Evolutionary conservation across 2,797 vertebrate genomes (phyloP).

Genomic region (Urophycis tenuis): DNA sequence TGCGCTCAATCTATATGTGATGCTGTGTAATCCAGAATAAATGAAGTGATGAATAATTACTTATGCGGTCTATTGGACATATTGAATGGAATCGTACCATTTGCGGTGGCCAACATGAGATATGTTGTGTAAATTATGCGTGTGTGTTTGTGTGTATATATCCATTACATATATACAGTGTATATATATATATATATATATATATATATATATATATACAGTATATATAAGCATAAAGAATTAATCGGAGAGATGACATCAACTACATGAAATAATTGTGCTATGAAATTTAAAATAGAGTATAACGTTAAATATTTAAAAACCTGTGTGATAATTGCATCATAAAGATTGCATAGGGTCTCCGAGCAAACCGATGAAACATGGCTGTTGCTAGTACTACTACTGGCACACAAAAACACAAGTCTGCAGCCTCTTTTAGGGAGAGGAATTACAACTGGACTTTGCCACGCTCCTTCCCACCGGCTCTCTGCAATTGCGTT

Average conservation of each 20-base stretch:
- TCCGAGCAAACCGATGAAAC: neutral
- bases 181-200: too few species aligned
- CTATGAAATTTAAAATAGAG: neutral
- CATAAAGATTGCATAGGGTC: neutral
- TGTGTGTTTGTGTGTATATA: too few species aligned
- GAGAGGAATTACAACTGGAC: neutral
- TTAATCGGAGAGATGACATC: neutral
- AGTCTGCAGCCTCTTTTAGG: neutral
- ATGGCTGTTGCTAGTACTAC: too few species aligned
- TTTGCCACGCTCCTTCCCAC: neutral
- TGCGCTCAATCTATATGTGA: constrained; percentile 16
- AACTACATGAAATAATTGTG: neutral
- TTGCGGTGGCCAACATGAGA: constrained; percentile 10
- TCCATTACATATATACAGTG: too few species aligned
- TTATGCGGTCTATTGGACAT: too few species aligned
- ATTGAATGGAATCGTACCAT: too few species aligned
- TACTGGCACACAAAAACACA: too few species aligned
- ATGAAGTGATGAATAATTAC: constrained; percentile 36
- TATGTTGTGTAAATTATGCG: neutral
- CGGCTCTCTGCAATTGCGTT: neutral
- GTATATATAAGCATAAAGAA: neutral
- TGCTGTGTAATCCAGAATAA: constrained; percentile 39
- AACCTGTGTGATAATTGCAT: neutral
- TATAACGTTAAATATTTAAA: neutral
- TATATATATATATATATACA: neutral